These are phyloP conservation scores for Crotalus helleri DNA, from an alignment of 2,113 vertebrate genomes.

Conservation along the genomic window DNA sequence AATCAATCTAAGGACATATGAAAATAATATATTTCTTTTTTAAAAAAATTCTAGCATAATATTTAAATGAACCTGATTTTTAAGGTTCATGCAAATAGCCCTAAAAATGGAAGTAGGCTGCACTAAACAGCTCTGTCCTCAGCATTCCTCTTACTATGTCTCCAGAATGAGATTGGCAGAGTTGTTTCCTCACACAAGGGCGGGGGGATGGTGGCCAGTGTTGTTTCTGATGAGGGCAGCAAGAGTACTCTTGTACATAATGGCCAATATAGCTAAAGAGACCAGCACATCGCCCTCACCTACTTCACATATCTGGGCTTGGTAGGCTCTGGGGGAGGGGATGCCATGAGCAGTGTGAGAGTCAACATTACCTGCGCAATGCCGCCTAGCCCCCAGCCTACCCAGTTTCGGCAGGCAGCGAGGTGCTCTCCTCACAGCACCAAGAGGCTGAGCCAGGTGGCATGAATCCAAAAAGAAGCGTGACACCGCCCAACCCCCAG, in stretches of 20 bases:
- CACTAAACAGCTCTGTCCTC: neutral
- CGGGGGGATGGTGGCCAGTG: neutral
- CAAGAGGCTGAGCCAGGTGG: no score
- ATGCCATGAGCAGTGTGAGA: no score
- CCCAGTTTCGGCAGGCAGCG: no score
- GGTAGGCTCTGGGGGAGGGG: no score
- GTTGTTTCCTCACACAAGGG: no score
- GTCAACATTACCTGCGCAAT: no score
- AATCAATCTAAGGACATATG: neutral
- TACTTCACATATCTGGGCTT: no score
- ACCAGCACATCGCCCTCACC: no score
- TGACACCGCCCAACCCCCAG: no score
- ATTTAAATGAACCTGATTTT: neutral
- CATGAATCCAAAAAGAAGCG: no score
- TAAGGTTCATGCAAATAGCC: neutral
- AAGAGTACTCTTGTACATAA: neutral
- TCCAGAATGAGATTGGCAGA: neutral
- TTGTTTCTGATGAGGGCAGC: neutral
- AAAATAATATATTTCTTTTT: neutral
- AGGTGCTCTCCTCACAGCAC: no score
- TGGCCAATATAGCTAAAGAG: neutral
- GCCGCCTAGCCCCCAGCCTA: no score
- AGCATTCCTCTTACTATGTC: neutral
- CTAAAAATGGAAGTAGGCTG: neutral
- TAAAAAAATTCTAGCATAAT: neutral